A percentile compares a stretch with the other conserved stretches of the same genome.
Conservation (phyloP, 2,888 invertebrate species). For the Lysandra coridon region DNA sequence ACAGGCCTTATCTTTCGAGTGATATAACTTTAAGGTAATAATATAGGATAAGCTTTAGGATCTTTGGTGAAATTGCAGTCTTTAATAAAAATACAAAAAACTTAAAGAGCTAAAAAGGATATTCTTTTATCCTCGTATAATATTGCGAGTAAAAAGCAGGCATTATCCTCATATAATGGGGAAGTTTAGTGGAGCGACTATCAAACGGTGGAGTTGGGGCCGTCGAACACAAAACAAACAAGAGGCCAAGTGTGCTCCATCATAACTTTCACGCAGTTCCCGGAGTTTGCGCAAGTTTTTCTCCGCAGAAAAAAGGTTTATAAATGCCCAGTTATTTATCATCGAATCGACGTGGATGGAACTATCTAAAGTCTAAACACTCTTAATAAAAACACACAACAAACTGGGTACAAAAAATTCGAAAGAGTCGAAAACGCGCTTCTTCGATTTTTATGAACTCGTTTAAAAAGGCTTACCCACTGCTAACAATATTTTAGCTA, state of each 20-base stretch:
- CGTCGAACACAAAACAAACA: conserved; percentile 29
- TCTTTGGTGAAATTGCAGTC: no score
- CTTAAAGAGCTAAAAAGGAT: not conserved
- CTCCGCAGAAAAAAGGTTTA: conserved; percentile 3
- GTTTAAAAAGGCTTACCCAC: not conserved
- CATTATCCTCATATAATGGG: not conserved
- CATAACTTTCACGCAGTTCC: conserved; percentile 25
- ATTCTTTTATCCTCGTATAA: not conserved
- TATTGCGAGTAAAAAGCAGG: not conserved
- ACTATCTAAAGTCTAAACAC: not conserved
- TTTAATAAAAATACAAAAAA: not conserved
- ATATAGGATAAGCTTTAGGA: no score
- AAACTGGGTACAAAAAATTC: not conserved
- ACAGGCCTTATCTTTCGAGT: not conserved
- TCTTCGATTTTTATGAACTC: not conserved
- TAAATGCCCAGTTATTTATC: not conserved
- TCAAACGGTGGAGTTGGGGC: not conserved
- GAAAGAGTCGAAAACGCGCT: not conserved
- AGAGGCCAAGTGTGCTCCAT: conserved; percentile 12
- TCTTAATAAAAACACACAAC: no score
- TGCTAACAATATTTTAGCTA: no score
- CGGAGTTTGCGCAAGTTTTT: not conserved
- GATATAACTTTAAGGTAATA: not conserved
- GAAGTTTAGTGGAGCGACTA: conserved; percentile 1
- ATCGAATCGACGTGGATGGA: not conserved